A percentile compares a stretch with the other conserved stretches of the same genome.
These are phyloP conservation scores for Melanotaenia boesemani DNA, from an alignment of 2,797 vertebrate species.

Conservation along the genomic window DNA sequence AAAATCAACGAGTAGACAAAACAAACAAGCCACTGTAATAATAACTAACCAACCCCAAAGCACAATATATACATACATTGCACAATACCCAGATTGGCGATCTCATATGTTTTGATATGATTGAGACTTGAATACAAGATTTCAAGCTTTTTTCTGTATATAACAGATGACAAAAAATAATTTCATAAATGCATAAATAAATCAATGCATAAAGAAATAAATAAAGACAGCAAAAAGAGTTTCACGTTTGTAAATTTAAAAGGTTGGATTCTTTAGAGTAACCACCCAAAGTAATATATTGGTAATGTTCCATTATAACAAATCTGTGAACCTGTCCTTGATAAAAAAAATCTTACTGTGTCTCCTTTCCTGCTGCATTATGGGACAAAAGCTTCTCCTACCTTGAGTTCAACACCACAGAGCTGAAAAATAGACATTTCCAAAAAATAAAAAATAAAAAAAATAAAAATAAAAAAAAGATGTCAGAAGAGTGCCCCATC, in stretches of 20 bases:
- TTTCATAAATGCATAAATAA: too few species aligned
- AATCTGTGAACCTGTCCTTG: not conserved
- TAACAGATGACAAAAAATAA: not conserved
- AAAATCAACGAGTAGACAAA: too few species aligned
- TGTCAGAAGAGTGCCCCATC: conserved; percentile 31
- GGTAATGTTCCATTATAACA: conserved; percentile 9
- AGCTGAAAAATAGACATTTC: conserved; percentile 16
- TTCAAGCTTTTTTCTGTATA: not conserved
- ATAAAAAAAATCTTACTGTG: conserved; percentile 1
- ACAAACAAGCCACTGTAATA: too few species aligned
- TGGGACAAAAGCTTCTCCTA: not conserved
- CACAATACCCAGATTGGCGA: not conserved
- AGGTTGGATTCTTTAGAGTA: conserved; percentile 1
- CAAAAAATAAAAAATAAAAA: conserved; percentile 24
- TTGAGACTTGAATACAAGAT: not conserved
- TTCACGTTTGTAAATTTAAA: not conserved
- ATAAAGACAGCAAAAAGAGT: not conserved
- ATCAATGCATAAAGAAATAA: not conserved
- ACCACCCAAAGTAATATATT: not conserved
- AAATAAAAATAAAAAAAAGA: conserved; percentile 18
- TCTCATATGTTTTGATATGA: not conserved
- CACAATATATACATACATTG: too few species aligned
- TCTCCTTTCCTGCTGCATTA: conserved; percentile 10
- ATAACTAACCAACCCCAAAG: too few species aligned
- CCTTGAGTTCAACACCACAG: not conserved